Evolutionary conservation across 2,113 vertebrate species (phyloP).

Genomic region (Psammodynastes pulverulentus): DNA sequence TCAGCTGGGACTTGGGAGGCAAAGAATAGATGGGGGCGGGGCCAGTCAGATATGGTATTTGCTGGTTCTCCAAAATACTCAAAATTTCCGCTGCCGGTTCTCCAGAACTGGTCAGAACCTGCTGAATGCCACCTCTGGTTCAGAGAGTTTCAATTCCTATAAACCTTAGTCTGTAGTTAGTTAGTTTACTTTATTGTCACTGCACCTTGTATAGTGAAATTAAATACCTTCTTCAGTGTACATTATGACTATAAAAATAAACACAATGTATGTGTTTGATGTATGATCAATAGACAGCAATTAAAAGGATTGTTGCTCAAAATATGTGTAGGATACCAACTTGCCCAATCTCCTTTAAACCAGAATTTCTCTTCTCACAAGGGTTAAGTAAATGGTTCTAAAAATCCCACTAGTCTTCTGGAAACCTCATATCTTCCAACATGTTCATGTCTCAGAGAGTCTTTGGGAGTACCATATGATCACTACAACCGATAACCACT

Average conservation of each 20-base stretch:
- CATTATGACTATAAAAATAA: too few relatives aligned
- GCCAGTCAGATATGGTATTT: too few relatives aligned
- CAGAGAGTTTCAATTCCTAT: not conserved
- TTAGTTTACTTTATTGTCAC: too few relatives aligned
- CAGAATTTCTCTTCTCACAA: not conserved
- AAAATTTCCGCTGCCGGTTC: too few relatives aligned
- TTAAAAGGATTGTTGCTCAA: not conserved
- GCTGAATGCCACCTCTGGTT: too few relatives aligned
- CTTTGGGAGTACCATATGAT: not conserved
- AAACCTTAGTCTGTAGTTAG: not conserved
- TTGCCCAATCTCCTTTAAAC: not conserved
- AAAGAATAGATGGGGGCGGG: too few relatives aligned
- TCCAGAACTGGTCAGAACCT: too few relatives aligned
- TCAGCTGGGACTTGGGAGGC: too few relatives aligned
- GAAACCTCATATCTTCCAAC: not conserved
- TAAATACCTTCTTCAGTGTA: too few relatives aligned
- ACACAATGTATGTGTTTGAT: too few relatives aligned
- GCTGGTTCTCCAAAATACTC: too few relatives aligned
- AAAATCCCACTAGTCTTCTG: not conserved
- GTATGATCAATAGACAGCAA: not conserved
- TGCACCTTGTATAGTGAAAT: too few relatives aligned
- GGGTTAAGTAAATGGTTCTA: not conserved
- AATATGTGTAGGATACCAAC: not conserved
- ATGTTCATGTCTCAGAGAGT: not conserved
- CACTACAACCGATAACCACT: not conserved